These are phyloP conservation scores for Melanogrammus aeglefinus DNA, from an alignment of 2,797 vertebrate species.

Conservation along the genomic window DNA sequence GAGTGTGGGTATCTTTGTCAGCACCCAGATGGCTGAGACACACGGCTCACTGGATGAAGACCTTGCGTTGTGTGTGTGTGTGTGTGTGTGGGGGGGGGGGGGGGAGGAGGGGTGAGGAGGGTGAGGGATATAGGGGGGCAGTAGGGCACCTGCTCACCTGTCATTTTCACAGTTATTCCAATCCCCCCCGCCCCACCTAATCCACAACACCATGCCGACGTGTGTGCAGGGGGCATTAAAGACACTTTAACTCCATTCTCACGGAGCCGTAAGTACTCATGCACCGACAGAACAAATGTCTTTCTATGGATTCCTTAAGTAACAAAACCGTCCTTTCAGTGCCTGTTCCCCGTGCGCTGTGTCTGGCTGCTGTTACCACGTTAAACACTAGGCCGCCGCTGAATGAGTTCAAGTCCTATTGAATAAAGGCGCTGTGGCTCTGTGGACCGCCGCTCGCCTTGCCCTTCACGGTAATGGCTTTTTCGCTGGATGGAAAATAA, in stretches of 20 bases:
- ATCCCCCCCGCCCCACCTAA: conserved; percentile 57
- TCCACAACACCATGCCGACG: conserved; percentile 61
- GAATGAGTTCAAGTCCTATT: conserved; percentile 31
- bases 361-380: conserved; percentile 44
- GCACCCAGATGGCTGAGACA: conserved; percentile 70
- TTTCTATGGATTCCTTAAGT: conserved; percentile 34
- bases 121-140: conserved; percentile 50
- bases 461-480: conserved; percentile 44
- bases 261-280: conserved; percentile 61
- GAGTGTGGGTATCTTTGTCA: conserved; percentile 66
- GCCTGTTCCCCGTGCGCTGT: conserved; percentile 33
- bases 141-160: conserved; percentile 69
- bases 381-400: too few relatives aligned
- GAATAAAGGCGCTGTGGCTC: conserved; percentile 41
- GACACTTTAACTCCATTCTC: conserved; percentile 67
- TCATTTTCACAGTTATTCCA: conserved; percentile 64
- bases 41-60: conserved; percentile 55
- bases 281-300: conserved; percentile 40
- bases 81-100: conserved; percentile 16
- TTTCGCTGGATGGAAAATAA: conserved; percentile 32
- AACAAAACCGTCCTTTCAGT: conserved; percentile 49
- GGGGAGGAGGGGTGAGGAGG: conserved; percentile 47
- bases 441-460: conserved; percentile 25
- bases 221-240: conserved; percentile 33
- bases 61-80: conserved; percentile 56